A percentile compares a stretch with the other conserved stretches of the same genome.
phyloP scores from a whole-genome alignment of 2,888 invertebrate genomes.

The Hermaeophaga mercurialis region DNA sequence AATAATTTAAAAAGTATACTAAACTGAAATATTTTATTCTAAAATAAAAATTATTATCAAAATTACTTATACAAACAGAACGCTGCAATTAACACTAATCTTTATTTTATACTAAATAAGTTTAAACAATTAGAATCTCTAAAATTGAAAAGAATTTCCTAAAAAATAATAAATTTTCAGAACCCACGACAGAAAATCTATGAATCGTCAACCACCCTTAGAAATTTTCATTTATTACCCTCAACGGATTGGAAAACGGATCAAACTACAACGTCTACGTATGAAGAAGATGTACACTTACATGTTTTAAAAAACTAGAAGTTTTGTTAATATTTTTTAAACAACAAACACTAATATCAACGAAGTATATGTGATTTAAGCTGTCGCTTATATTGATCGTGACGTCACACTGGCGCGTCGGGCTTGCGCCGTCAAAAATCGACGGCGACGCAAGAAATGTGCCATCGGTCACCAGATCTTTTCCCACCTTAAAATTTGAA shows the following conservation, averaged over 20 bases:
- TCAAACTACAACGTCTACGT: not conserved
- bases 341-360: slow-evolving; percentile 42
- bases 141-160: too few species aligned
- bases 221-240: not conserved
- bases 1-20: not conserved
- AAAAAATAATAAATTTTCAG: not conserved
- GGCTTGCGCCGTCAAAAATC: slow-evolving; percentile 44
- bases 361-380: slow-evolving; percentile 42
- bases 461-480: not conserved
- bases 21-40: not conserved
- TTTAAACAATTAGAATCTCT: too few species aligned
- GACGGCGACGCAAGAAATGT: slow-evolving; percentile 17
- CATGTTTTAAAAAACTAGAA: slow-evolving; percentile 44
- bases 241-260: not conserved
- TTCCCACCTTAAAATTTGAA: slow-evolving; percentile 13
- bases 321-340: slow-evolving; percentile 42
- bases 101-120: too few species aligned
- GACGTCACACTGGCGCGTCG: slow-evolving; percentile 55
- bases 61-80: too few species aligned
- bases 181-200: not conserved
- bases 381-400: slow-evolving; percentile 50
- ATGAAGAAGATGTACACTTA: slow-evolving; percentile 40
- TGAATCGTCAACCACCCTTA: not conserved
- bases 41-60: not conserved
- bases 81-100: too few species aligned